phyloP scores from a whole-genome alignment of 2,113 vertebrate species.

The Elephantulus edwardii region DNA sequence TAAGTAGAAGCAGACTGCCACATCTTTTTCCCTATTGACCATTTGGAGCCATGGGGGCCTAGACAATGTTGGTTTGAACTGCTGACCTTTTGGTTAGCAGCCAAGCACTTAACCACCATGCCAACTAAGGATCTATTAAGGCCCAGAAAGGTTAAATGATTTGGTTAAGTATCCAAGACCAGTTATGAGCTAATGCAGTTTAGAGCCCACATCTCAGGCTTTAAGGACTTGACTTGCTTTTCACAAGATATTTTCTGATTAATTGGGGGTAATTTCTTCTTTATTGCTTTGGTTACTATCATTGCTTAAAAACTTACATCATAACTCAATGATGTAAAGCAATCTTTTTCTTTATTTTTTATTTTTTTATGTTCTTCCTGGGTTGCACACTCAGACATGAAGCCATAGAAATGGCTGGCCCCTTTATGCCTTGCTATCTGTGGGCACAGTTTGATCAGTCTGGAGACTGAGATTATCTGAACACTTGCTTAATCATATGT shows the following conservation, averaged over 20 bases:
- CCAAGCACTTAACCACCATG: background rate
- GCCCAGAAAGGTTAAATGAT: slow-evolving; percentile 1
- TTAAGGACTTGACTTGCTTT: background rate
- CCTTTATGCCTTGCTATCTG: background rate
- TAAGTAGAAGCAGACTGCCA: background rate
- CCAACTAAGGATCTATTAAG: background rate
- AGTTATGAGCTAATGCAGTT: background rate
- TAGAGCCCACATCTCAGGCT: background rate
- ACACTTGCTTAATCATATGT: background rate
- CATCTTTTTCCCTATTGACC: background rate
- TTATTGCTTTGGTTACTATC: slow-evolving; percentile 9
- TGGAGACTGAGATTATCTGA: background rate
- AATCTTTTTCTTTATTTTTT: too few relatives aligned
- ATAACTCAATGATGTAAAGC: background rate
- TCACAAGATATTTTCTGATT: slow-evolving; percentile 33
- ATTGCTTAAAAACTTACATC: background rate
- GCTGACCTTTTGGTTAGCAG: background rate
- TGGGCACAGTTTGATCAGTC: background rate
- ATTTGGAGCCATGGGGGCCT: too few relatives aligned
- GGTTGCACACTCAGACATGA: background rate
- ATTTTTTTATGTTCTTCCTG: background rate
- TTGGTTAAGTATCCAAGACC: background rate
- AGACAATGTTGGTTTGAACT: background rate
- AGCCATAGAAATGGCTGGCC: background rate
- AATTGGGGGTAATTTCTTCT: background rate